These are phyloP conservation scores for Rhombomys opimus DNA, from an alignment of 2,113 vertebrate genomes.

Conservation along the genomic window DNA sequence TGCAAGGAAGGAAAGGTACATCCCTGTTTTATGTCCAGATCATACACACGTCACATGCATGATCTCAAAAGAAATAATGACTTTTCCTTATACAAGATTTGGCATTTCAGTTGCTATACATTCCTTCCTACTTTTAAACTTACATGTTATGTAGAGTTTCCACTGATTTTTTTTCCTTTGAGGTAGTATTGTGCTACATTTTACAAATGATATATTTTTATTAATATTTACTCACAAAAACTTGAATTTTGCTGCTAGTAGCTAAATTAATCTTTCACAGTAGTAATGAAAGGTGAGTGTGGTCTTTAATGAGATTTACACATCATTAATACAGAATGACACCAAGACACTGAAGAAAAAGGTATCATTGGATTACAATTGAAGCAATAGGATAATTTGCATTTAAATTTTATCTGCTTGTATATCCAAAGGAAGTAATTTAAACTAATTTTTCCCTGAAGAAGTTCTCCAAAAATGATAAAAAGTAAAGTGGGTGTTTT, in stretches of 20 bases:
- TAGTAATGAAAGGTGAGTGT: neutral
- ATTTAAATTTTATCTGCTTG: neutral
- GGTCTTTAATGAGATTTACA: neutral
- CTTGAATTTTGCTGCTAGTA: neutral
- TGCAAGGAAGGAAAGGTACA: neutral
- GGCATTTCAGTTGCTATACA: neutral
- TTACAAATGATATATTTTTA: neutral
- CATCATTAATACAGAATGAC: neutral
- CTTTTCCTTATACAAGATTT: neutral
- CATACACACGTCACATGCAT: neutral
- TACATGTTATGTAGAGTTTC: neutral
- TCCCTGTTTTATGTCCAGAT: neutral
- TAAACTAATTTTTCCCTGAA: neutral
- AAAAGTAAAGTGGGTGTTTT: neutral
- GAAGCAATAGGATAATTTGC: neutral
- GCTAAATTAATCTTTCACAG: no score
- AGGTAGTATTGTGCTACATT: neutral
- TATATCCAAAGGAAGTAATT: neutral
- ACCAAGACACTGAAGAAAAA: neutral
- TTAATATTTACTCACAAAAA: neutral
- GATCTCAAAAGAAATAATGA: neutral
- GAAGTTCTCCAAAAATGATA: neutral
- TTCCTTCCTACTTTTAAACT: neutral
- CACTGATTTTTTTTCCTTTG: no score
- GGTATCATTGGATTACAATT: neutral